Evolutionary conservation across 1,140 invertebrate genomes (phyloP), one percentile per base, ranked within the genome.

Genomic region (Proales similis): DNA sequence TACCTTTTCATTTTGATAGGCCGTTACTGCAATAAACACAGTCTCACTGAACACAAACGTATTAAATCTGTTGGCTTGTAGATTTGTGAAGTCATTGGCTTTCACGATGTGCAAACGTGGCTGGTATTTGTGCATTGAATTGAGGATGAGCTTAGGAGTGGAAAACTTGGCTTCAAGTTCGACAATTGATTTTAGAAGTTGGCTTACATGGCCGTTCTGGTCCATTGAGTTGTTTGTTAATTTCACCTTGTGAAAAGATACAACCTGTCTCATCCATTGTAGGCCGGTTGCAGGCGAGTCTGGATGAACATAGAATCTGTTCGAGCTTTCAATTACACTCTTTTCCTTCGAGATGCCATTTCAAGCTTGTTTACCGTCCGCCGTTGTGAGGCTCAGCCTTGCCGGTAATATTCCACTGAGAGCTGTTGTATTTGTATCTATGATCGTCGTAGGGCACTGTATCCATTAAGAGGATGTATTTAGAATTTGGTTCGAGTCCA

Each of bases 111-210:
- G 94, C 81, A 98, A 93, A 77, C 94, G 83, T 63, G 94, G 94
- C 81, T 97, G 93, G 81, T 98, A 99, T 79, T 98, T 98, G 84
- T 98, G 94, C 94, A 99, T 99, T 68, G 94, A 98, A 78, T 95
- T 96, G 67, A 96, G 81, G 78, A 95, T 93, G 74, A 90, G 93
- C 90, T 95, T 47, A 24, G 38, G 24, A 29, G 26, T 22, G 47
- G n/a, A 61, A 43, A n/a, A 43, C 5, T 5, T 38, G 20, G 20
- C 24, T 17, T 33, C 20, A 33, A 36, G 29, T 33, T 53, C 4
- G 17, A 36, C 6, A 5, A 12, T 19, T 29, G 4, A 22, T 32
- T 26, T 43, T 2, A 27, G 20, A 20, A 11, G 7, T 17, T 6
- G 4, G 27, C 32, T 63, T 42, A 63, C 61, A 39, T 63, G 62